phyloP scores from a whole-genome alignment of 1,140 invertebrate species.

The Amphibalanus amphitrite region DNA sequence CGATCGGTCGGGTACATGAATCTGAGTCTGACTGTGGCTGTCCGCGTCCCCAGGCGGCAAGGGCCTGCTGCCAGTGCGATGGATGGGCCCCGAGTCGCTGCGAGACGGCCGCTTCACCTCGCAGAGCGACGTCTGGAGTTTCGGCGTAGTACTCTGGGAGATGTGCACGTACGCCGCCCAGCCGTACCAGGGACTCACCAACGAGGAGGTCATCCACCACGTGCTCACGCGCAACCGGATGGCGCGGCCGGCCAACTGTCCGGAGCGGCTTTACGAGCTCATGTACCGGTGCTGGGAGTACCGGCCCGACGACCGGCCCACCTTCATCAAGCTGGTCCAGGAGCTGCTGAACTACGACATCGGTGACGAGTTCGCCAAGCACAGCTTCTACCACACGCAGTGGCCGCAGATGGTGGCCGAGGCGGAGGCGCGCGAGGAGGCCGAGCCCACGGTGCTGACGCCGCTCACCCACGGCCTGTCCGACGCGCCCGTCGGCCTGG shows the following conservation, averaged over 20 bases:
- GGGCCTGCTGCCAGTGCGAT: slow-evolving; percentile 63
- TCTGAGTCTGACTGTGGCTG: neutral
- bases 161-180: slow-evolving; percentile 92
- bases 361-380: slow-evolving; percentile 37
- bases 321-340: slow-evolving; percentile 60
- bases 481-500: neutral
- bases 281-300: slow-evolving; percentile 83
- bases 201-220: slow-evolving; percentile 32
- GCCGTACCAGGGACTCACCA: slow-evolving; percentile 68
- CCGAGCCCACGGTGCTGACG: neutral
- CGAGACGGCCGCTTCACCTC: slow-evolving; percentile 86
- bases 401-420: slow-evolving; percentile 8
- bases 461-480: neutral
- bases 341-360: slow-evolving; percentile 37
- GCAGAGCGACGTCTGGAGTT: slow-evolving; percentile 90
- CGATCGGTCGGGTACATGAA: neutral
- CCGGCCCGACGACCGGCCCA: slow-evolving; percentile 51
- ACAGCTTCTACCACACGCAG: slow-evolving; percentile 60
- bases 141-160: slow-evolving; percentile 92
- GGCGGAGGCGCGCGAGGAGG: slow-evolving; percentile 8
- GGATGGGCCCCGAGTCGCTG: slow-evolving; percentile 93
- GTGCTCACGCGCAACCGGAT: slow-evolving; percentile 61
- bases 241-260: slow-evolving; percentile 43
- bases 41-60: slow-evolving; percentile 46
- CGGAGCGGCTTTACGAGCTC: slow-evolving; percentile 64